Base-by-base conservation (phyloP, 1,140 invertebrate genomes). In the Battus philenor region DNA sequence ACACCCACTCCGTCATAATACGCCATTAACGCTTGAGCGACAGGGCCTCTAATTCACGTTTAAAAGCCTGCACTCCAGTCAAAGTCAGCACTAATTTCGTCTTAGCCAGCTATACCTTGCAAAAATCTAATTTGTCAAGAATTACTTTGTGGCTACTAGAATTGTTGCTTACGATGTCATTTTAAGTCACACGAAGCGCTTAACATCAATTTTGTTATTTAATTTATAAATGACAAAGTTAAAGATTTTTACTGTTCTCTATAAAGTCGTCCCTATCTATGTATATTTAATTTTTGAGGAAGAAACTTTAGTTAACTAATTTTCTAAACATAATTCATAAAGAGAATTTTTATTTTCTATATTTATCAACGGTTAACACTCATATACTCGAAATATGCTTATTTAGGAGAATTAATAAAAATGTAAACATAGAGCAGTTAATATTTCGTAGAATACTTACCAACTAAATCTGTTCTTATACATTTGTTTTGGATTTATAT, bases 71-170 rank as follows among this genome's bases (percentile, higher is more conserved):
- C 80, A 84, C 80, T 84, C 62, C 66, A 73, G 54, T 84, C 70
- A 69, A 80, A 84, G 80, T 84, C 80, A 73, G 57, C 69, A 62
- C 59, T 80, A 82, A 84, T 84, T 84, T 84, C 68, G 80, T 77
- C 76, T 82, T 72, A 80, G 64, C 73, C 61, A 69, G 72, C 63
- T 73, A 81, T 74, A 71, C 68, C 67, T 62, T 59, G 65, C 70
- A 78, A 80, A 80, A 84, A 84, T 82, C 76, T 82, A 84, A 84
- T 84, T 84, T 84, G 66, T 84, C 80, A 84, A 82, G 65, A 74
- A 65, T 63, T 66, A 74, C 55, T 65, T 63, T 68, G 74, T 60
- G 64, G 68, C 65, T 54, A 74, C 64, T 76, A 44, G 53, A 66
- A 67, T 59, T 44, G 53, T 55, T 55, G 36, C 22, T 24, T 41